Base-by-base conservation (phyloP, 1,140 invertebrate genomes). In the Ladona fulva region DNA sequence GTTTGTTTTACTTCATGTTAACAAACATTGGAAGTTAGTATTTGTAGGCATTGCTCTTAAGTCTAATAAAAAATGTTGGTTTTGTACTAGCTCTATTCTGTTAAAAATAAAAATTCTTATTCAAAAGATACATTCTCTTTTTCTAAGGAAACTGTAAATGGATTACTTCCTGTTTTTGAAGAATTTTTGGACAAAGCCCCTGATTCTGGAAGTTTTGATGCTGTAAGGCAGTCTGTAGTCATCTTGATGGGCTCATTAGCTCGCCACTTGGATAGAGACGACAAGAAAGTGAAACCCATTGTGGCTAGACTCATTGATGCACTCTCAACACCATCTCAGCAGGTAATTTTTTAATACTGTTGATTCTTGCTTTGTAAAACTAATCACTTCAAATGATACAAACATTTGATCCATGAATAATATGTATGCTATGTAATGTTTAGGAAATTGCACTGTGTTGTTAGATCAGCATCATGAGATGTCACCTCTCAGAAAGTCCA, bases 191-290 rank as follows among this genome's bases (percentile, higher is more conserved):
- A 97, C 82, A 93, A 93, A 84, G 94, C 95, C 6, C 94, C 95
- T 12, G 93, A 96, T 83, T 95, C 92, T 0, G 92, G 94, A n/a
- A 91, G 91, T 79, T 97, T 91, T 84, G 98, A 99, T 87, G 92
- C 93, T 8, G 94, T 97, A 29, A 90, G 97, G 66, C 96, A 99
- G 84, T 95, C 95, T 81, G 95, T 99, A 66, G 95, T 99, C 42
- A 94, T 99, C 82, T 87, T 99, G 11, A 97, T 99, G 93, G 98
- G 98, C 19, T 96, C 94, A 0, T 87, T 99, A 79, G 97, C 97
- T 0, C 89, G 94, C 52, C 97, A 99, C 90, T 90, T 99, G 80
- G 95, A 97, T 79, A 93, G 93, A 76, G 92, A 93, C 81, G 95
- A 99, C 86, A 88, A 91, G 0, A 84, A 96, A 87, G 91, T 95